Conservation (phyloP, 2,113 vertebrate genomes). For the Bufo gargarizans region DNA sequence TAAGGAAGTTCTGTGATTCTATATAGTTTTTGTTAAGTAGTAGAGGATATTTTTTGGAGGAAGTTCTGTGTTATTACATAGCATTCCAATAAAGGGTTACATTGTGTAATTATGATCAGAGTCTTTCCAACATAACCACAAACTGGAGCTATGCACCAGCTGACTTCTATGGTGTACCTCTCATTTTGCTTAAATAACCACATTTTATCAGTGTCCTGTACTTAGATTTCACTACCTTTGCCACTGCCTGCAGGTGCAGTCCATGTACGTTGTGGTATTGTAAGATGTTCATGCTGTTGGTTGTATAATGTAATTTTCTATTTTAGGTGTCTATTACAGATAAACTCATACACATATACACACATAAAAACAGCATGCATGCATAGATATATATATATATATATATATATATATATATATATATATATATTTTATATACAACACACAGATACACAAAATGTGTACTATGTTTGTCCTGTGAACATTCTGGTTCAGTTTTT, state of each 20-base stretch:
- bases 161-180: neutral
- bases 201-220: constrained; percentile 8
- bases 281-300: neutral
- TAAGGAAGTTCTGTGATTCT: constrained; percentile 31
- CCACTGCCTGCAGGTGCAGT: constrained; percentile 28
- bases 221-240: neutral
- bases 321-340: neutral
- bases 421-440: no score
- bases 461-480: no score
- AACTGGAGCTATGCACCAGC: constrained; percentile 3
- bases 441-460: no score
- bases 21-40: constrained; percentile 34
- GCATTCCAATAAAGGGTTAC: constrained; percentile 41
- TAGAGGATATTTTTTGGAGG: constrained; percentile 29
- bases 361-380: no score
- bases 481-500: no score
- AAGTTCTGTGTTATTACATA: constrained; percentile 33
- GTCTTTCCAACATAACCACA: constrained; percentile 37
- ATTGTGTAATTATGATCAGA: constrained; percentile 43
- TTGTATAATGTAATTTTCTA: neutral
- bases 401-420: no score
- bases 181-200: constrained; percentile 13
- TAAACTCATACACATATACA: no score
- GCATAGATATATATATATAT: no score
- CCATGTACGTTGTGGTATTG: neutral